Percentiles rank a stretch among this genome's conserved stretches.
phyloP scores from a whole-genome alignment of 2,888 invertebrate genomes.

The Stenodera caucasica region DNA sequence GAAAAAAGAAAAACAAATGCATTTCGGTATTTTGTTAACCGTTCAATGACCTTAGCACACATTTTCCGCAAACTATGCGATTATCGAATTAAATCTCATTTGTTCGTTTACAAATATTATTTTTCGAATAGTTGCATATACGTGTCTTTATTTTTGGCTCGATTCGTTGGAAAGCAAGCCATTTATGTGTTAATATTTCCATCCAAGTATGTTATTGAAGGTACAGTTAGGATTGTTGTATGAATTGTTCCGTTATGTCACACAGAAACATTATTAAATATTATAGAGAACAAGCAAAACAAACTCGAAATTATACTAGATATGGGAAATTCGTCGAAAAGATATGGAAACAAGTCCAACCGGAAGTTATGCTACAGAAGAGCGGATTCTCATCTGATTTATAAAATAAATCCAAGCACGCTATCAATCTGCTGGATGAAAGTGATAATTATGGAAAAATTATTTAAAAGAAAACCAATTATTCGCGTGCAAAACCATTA shows the following conservation, averaged over 20 bases:
- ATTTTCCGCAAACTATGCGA: background rate
- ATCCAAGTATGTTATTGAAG: constrained; percentile 41
- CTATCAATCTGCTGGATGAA: background rate
- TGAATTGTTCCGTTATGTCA: constrained; percentile 40
- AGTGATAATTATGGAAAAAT: constrained; percentile 1
- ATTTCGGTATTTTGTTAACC: background rate
- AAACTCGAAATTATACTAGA: background rate
- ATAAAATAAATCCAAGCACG: too few relatives aligned
- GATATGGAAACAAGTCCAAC: background rate
- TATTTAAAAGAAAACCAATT: background rate
- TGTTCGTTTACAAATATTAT: too few relatives aligned
- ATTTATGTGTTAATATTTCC: constrained; percentile 44
- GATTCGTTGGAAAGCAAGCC: constrained; percentile 35
- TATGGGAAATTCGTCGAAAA: background rate
- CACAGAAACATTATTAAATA: constrained; percentile 30
- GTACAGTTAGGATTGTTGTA: constrained; percentile 41
- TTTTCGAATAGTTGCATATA: too few relatives aligned
- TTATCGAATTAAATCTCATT: too few relatives aligned
- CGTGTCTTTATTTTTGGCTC: constrained; percentile 26
- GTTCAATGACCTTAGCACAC: background rate
- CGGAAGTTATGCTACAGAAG: background rate
- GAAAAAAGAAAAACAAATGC: background rate
- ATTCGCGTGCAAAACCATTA: background rate
- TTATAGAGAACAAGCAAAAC: background rate
- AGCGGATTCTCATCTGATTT: background rate